phyloP scores from a whole-genome alignment of 2,113 vertebrate species.

The Cryptoleucopteryx plumbea region DNA sequence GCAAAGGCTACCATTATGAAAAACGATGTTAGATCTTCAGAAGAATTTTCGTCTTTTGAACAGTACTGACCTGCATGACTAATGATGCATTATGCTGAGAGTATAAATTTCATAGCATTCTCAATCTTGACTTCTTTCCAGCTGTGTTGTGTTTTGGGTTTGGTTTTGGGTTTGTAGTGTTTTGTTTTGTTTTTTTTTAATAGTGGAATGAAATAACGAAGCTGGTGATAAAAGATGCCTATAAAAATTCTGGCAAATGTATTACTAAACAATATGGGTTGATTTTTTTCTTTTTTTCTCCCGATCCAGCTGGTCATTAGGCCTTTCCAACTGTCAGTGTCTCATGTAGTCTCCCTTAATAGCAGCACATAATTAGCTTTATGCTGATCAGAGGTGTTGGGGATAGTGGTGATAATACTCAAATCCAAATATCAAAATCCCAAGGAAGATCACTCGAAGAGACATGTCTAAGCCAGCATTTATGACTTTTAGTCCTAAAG shows the following conservation, averaged over 20 bases:
- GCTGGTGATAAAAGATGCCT: constrained; percentile 54
- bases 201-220: constrained; percentile 22
- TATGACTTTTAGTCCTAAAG: constrained; percentile 47
- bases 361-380: constrained; percentile 70
- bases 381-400: constrained; percentile 63
- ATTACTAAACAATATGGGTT: constrained; percentile 44
- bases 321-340: constrained; percentile 74
- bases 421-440: constrained; percentile 63
- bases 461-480: constrained; percentile 56
- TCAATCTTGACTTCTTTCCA: background rate
- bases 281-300: background rate
- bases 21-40: background rate
- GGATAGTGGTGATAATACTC: constrained; percentile 34
- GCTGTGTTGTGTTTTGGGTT: background rate
- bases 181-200: background rate
- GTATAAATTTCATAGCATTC: background rate
- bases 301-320: constrained; percentile 74
- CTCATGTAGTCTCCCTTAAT: constrained; percentile 72
- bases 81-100: background rate
- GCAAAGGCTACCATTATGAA: background rate
- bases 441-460: constrained; percentile 57
- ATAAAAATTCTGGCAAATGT: constrained; percentile 65
- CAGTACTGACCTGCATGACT: background rate
- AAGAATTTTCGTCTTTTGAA: background rate
- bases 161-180: background rate